Evolutionary conservation across 2,113 vertebrate genomes (phyloP).

Genomic region (Arvicanthis niloticus): DNA sequence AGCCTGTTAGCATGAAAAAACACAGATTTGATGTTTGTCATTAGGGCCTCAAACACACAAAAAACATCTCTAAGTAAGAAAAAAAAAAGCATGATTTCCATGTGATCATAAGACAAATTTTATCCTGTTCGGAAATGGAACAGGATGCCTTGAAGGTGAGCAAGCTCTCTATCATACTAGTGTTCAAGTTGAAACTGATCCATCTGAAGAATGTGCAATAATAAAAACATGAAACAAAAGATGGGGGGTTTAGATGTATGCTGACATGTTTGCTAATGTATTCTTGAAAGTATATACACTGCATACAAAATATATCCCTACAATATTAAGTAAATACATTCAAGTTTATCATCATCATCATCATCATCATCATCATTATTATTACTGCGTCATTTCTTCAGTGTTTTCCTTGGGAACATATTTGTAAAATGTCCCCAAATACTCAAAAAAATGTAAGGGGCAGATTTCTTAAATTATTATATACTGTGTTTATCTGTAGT

Average conservation of each 20-base stretch:
- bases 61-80: neutral
- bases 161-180: neutral
- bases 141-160: neutral
- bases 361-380: neutral
- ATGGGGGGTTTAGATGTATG: neutral
- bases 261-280: neutral
- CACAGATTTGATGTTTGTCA: neutral
- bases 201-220: neutral
- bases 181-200: neutral
- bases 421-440: constrained; percentile 33
- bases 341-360: neutral
- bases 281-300: neutral
- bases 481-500: neutral
- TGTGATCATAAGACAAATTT: constrained; percentile 11
- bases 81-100: constrained; percentile 13
- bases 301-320: neutral
- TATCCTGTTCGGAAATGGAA: constrained; percentile 27
- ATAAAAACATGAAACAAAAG: neutral
- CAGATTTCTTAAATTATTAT: neutral
- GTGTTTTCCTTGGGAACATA: neutral
- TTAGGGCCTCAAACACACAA: neutral
- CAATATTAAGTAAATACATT: constrained; percentile 17
- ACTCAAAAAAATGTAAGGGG: neutral
- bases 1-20: constrained; percentile 59
- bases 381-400: neutral